Evolutionary conservation across 2,888 invertebrate species (phyloP), one percentile per base, ranked within the genome.

Genomic region (Drosophila stalkeri): DNA sequence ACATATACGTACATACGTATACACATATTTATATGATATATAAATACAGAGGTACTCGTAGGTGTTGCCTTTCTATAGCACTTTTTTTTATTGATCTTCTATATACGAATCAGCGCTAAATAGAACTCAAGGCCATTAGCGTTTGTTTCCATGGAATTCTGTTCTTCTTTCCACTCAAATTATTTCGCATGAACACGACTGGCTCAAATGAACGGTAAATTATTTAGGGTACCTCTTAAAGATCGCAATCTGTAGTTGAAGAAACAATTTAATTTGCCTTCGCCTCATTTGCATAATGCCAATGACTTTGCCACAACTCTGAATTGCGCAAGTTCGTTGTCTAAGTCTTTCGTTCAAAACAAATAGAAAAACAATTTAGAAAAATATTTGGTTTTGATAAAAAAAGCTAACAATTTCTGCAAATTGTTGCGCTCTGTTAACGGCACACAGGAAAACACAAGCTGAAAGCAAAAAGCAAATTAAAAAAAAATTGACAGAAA

Each of bases 361-460:
- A 64, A 67, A 64, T 51, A 57, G 56, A 46, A 57, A 66, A 66
- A 43, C 61, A 63, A 66, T 60, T 60, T 63, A 23, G 41, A 39
- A 43, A 70, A 64, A 52, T 64, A 64, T 39, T 39, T 39, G 39
- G 2, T 2, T 64, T 62, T 44, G 63, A 31, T 61, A 14, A 66
- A 49, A 49, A 57, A 66, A 66, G 14, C 33, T 20, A 77, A 67
- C 67, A 55, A 71, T 64, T 57, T 68, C 65, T 62, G 57, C 60
- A 77, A 72, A 77, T 46, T 66, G 86, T 70, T 84, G 68, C 82
- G 88, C 89, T 86, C 86, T 86, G 82, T 89, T 89, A 87, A 84
- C 61, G 64, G 39, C 54, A 47, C 18, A 62, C 46, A 49, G 64
- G 64, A 71, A 64, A 66, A 74, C 23, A 61, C 41, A 66, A 71